Base-by-base conservation (phyloP, 30 jellyfish, hydroid and myxozoan genomes). In the Turritopsis dohrnii region DNA sequence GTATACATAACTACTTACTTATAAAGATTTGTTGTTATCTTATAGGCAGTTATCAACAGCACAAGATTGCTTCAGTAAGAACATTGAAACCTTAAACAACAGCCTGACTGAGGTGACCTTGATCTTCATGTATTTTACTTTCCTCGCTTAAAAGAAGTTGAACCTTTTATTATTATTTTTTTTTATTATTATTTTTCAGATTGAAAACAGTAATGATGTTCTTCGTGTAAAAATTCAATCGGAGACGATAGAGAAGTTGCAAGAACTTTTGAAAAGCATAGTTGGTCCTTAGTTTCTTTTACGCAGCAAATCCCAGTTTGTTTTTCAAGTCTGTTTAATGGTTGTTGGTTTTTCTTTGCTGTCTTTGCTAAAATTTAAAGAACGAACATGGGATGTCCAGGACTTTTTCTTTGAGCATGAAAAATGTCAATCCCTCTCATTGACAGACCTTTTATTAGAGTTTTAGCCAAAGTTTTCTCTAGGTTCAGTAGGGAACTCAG, bases 191-290 rank as follows among this genome's bases (percentile, higher is more conserved):
- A 19, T 9, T 69, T 69, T 69, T 1, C 77, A 69, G 77, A 69
- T 69, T 69, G 77, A 69, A 69, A 27, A 23, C 1, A n/a, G 31
- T 17, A 69, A 19, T 1, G 77, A 69, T 69, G 28, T 69, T 9
- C 30, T n/a, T 27, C 28, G 30, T n/a, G 8, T 27, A 7, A 69
- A 69, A 69, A 69, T 69, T 7, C 77, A 69, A 69, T n/a, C 77
- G 19, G 77, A 69, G 22, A 69, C 77, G 77, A 69, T 69, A 1
- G 77, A 69, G 8, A 69, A 69, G 77, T 69, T 69, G 19, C 77
- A 69, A 19, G 22, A 69, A 21, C 30, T 69, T 23, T 23, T 69
- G 19, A 69, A 69, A 69, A 69, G 30, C 30, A 69, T 69, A 21
- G 77, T 69, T n/a, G 30, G 30, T 1, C n/a, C n/a, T n/a, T n/a